phyloP scores from a whole-genome alignment of 37 sponge, comb jelly and placozoan species.

The Spongilla lacustris region DNA sequence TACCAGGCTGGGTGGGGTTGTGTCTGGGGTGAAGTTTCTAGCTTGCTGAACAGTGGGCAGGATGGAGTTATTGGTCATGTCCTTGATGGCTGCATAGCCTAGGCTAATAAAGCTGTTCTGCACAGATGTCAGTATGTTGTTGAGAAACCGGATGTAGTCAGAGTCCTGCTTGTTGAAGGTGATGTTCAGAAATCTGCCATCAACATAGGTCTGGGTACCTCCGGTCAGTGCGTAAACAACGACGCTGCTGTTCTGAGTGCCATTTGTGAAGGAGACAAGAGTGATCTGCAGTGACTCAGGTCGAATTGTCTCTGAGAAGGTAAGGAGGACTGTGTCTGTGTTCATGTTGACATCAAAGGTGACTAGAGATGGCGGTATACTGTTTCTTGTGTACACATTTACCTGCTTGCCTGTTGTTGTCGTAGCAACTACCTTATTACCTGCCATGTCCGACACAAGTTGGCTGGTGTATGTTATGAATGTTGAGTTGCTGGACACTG shows the following conservation, averaged over 20 bases:
- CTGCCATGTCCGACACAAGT: slow-evolving; percentile 79
- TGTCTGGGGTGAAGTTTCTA: slow-evolving; percentile 51
- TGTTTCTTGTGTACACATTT: slow-evolving; percentile 49
- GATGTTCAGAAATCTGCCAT: slow-evolving; percentile 67
- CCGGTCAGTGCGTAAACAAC: slow-evolving; percentile 70
- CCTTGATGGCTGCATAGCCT: slow-evolving; percentile 45
- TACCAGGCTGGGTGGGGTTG: slow-evolving; percentile 45
- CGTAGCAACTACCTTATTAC: slow-evolving; percentile 46
- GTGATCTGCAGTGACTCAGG: slow-evolving; percentile 64
- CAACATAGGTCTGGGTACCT: slow-evolving; percentile 57
- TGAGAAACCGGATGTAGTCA: slow-evolving; percentile 74
- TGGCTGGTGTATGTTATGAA: slow-evolving; percentile 17
- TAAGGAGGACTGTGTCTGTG: slow-evolving; percentile 66
- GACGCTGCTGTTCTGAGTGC: slow-evolving; percentile 4
- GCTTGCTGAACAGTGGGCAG: slow-evolving; percentile 25
- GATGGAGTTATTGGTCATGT: slow-evolving; percentile 76
- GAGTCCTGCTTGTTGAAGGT: slow-evolving; percentile 87
- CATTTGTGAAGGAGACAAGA: slow-evolving; percentile 49
- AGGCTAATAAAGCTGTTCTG: slow-evolving; percentile 62
- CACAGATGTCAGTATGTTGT: slow-evolving; percentile 54
- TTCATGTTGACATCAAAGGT: slow-evolving; percentile 83
- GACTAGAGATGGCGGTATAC: slow-evolving; percentile 49
- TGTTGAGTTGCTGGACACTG: slow-evolving; percentile 52
- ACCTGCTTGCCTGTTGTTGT: slow-evolving; percentile 27
- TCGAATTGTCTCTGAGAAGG: slow-evolving; percentile 86